Evolutionary conservation across 2,113 vertebrate species (phyloP), one percentile per base, ranked within the genome.

Genomic region (Rhineura floridana): DNA sequence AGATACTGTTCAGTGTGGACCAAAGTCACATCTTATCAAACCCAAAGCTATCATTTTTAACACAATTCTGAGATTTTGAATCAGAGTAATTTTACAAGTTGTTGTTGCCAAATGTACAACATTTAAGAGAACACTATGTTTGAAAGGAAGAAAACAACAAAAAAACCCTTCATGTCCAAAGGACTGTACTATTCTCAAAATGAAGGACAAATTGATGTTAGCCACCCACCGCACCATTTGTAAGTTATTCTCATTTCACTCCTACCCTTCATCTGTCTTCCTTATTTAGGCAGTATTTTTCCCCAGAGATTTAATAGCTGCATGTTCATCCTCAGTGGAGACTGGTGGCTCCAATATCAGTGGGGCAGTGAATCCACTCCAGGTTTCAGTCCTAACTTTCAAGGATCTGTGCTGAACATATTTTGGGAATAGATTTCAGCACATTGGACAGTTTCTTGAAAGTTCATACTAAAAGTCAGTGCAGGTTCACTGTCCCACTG

Each of bases 71-170:
- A 59, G 23, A 84, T 81, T 87, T 44, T 52, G 63, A 89, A 82
- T 39, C 86, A 79, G 82, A 86, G 2, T 1, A 25, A 36, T 81
- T 73, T 44, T 46, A 67, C 42, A 44, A 48, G 11, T 46, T 89
- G 30, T 70, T 59, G 36, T 80, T 84, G 69, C 48, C 6, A 94
- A 89, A 85, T 15, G 39, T 25, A 84, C 84, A 91, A 50, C 77
- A 90, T 88, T 87, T 85, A 75, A 3, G 78, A 79, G 50, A 65
- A 90, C 52, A 1, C 1, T 90, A 10, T 86, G 30, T 90, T 88
- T 86, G 62, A 90, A 94, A 92, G 89, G 83, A 46, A 50, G 25
- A 21, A 62, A 65, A 81, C 78, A 81, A 91, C 8, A 39, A 70
- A 91, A 44, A 0, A 21, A 59, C 55, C 21, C 19, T 81, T 87